Conservation (phyloP, 2,113 vertebrate genomes). For the Felis chaus region DNA sequence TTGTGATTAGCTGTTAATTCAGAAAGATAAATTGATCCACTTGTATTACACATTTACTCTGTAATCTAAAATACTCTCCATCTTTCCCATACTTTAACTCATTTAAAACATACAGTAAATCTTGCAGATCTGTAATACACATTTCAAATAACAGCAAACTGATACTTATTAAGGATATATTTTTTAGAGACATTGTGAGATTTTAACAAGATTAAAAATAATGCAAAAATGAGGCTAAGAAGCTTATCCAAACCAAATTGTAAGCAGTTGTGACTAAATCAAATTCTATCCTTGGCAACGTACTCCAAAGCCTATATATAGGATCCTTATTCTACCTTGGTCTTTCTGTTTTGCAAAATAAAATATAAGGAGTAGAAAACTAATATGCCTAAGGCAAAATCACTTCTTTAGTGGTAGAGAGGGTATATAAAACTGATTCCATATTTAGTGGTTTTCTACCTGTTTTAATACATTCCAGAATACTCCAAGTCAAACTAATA, state of each 20-base stretch:
- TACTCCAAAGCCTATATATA: neutral
- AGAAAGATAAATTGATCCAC: neutral
- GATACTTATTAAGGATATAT: neutral
- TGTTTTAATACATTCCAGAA: neutral
- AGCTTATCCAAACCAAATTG: neutral
- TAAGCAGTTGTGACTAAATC: neutral
- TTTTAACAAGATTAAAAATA: neutral
- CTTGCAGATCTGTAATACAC: neutral
- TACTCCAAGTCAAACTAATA: neutral
- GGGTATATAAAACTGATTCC: neutral
- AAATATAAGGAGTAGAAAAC: neutral
- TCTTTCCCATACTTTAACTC: neutral
- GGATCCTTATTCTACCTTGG: neutral
- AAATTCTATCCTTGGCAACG: neutral
- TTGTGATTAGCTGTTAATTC: neutral
- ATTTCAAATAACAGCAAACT: neutral
- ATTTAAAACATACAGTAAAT: neutral
- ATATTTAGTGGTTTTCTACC: neutral
- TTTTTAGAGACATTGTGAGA: neutral
- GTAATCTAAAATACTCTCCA: neutral
- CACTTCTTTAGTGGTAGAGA: neutral
- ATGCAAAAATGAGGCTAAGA: constrained; percentile 1
- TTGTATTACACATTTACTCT: neutral
- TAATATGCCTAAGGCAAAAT: neutral
- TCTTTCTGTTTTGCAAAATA: neutral